Evolutionary conservation across 1,140 invertebrate species (phyloP).

Genomic region (Megalonaias nervosa): DNA sequence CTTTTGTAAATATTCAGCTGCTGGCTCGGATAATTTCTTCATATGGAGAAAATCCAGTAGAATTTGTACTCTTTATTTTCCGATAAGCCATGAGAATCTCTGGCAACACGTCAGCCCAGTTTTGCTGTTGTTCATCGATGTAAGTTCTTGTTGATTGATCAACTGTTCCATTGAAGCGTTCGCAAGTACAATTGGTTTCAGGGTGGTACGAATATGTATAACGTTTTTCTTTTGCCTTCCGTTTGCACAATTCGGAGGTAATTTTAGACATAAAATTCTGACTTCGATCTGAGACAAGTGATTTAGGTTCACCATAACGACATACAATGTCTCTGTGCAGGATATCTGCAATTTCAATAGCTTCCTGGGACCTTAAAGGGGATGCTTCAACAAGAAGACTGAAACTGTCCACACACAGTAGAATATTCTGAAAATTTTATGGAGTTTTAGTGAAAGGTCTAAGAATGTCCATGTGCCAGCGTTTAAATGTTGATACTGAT

Average conservation of each 20-base stretch:
- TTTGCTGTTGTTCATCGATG: slow-evolving; percentile 26
- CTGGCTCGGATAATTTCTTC: too few species aligned
- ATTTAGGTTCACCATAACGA: slow-evolving; percentile 23
- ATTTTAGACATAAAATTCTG: slow-evolving; percentile 28
- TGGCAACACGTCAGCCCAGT: slow-evolving; percentile 22
- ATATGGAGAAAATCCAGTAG: too few species aligned
- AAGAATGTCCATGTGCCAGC: slow-evolving; percentile 46
- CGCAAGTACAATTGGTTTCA: slow-evolving; percentile 36
- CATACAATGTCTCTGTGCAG: slow-evolving; percentile 22
- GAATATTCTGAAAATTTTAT: slow-evolving; percentile 25
- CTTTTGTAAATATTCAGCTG: too few species aligned
- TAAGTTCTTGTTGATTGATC: slow-evolving; percentile 27
- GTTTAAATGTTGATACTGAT: slow-evolving; percentile 31
- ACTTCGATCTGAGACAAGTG: slow-evolving; percentile 22
- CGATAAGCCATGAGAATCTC: slow-evolving; percentile 30
- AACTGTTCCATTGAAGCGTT: slow-evolving; percentile 25
- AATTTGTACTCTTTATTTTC: too few species aligned
- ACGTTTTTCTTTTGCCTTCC: too few species aligned
- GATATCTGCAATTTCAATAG: slow-evolving; percentile 10
- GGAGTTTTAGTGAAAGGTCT: slow-evolving; percentile 35
- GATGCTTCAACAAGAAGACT: slow-evolving; percentile 6
- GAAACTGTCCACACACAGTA: slow-evolving; percentile 15
- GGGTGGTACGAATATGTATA: too few species aligned
- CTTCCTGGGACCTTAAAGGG: slow-evolving; percentile 2
- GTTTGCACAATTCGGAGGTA: slow-evolving; percentile 16